Conservation (phyloP, 2,113 vertebrate species). For the Archocentrus centrarchus region DNA sequence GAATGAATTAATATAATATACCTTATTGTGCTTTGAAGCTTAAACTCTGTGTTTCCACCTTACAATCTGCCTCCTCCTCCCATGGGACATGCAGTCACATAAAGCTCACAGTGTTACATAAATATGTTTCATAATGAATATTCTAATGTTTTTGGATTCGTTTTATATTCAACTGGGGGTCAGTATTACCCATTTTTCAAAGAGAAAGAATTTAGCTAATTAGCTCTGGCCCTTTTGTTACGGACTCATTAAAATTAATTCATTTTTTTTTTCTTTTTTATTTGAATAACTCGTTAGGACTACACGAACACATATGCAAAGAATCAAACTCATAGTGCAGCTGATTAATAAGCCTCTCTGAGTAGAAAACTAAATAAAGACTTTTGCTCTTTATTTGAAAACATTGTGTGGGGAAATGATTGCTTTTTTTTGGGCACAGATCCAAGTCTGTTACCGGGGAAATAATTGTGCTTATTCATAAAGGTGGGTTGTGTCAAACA, state of each 20-base stretch:
- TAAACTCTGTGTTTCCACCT: conserved; percentile 67
- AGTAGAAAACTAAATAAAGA: conserved; percentile 48
- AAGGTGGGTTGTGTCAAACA: conserved; percentile 19
- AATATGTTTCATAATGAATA: conserved; percentile 75
- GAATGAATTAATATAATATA: conserved; percentile 74
- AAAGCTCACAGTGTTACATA: conserved; percentile 69
- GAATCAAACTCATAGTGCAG: conserved; percentile 46
- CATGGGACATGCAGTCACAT: conserved; percentile 56
- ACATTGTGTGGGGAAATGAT: conserved; percentile 25
- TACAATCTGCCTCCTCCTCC: conserved; percentile 60
- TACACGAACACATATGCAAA: conserved; percentile 56
- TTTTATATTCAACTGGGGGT: conserved; percentile 70
- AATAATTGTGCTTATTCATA: conserved; percentile 46
- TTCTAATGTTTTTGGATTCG: conserved; percentile 67
- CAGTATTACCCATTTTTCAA: conserved; percentile 72
- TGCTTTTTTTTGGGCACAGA: conserved; percentile 11
- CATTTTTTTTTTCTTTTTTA: conserved; percentile 61
- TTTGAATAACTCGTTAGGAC: conserved; percentile 69
- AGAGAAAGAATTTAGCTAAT: conserved; percentile 72
- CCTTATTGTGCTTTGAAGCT: conserved; percentile 76
- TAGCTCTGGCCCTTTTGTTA: conserved; percentile 73
- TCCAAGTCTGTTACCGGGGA: conserved; percentile 48
- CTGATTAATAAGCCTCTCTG: conserved; percentile 64
- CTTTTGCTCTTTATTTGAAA: conserved; percentile 47
- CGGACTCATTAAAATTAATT: conserved; percentile 74